Conservation (phyloP, 2,888 invertebrate genomes). For the Eledona agricola region DNA sequence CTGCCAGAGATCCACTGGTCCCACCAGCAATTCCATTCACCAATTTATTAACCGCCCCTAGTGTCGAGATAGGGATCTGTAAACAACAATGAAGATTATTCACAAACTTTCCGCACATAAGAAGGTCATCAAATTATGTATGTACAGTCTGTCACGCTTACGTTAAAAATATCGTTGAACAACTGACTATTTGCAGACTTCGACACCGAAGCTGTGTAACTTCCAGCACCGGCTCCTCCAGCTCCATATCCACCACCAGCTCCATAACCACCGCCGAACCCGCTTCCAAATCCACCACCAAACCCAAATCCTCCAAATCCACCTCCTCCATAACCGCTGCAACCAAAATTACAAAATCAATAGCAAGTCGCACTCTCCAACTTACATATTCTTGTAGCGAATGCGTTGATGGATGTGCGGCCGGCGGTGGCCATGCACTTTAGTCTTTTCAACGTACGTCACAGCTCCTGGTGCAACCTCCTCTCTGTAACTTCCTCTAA, state of each 20-base stretch:
- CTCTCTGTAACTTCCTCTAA: slow-evolving; percentile 14
- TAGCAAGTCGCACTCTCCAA: slow-evolving; percentile 15
- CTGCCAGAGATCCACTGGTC: slow-evolving; percentile 49
- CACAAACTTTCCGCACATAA: no score
- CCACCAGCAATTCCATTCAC: slow-evolving; percentile 66
- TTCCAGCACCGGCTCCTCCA: slow-evolving; percentile 37
- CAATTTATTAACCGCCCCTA: slow-evolving; percentile 72
- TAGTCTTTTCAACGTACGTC: slow-evolving; percentile 42
- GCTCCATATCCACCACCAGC: slow-evolving; percentile 35
- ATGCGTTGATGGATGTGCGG: slow-evolving; percentile 39
- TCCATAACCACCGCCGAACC: slow-evolving; percentile 40
- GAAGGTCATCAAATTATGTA: slow-evolving; percentile 1
- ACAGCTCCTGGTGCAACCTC: slow-evolving; percentile 29
- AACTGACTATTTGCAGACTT: slow-evolving; percentile 60
- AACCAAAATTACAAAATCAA: slow-evolving; percentile 13
- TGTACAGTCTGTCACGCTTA: slow-evolving; percentile 58
- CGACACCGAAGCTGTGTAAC: slow-evolving; percentile 37
- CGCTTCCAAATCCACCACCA: slow-evolving; percentile 35
- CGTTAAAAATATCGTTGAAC: slow-evolving; percentile 72
- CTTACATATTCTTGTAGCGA: slow-evolving; percentile 47
- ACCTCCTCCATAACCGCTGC: slow-evolving; percentile 32
- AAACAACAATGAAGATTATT: slow-evolving; percentile 49
- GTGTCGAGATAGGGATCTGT: slow-evolving; percentile 74
- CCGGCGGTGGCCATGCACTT: slow-evolving; percentile 38
- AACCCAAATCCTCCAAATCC: slow-evolving; percentile 35